Evolutionary conservation across 2,888 invertebrate genomes (phyloP).

Genomic region (Phlogophora meticulosa): DNA sequence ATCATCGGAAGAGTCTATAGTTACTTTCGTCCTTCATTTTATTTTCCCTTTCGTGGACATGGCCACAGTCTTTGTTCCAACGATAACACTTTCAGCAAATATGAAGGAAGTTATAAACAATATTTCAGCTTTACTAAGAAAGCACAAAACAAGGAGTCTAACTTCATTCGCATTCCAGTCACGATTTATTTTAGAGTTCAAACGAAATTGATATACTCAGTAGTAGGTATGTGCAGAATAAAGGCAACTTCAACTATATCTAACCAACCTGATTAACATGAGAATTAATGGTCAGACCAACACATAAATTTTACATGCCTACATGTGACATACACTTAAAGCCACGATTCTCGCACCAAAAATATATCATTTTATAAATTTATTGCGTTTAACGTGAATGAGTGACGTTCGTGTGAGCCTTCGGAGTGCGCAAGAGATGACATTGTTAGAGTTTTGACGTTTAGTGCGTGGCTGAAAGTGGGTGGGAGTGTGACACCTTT

Average conservation of each 20-base stretch:
- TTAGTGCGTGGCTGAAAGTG: constrained; percentile 45
- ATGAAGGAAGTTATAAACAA: constrained; percentile 57
- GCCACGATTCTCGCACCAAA: constrained; percentile 68
- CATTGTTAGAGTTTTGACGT: constrained; percentile 57
- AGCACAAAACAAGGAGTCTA: constrained; percentile 47
- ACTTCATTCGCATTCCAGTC: constrained; percentile 57
- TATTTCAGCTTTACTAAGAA: constrained; percentile 47
- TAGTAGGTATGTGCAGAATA: constrained; percentile 40
- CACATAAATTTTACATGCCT: constrained; percentile 63
- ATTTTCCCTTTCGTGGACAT: constrained; percentile 16
- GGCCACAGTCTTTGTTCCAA: constrained; percentile 29
- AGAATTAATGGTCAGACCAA: constrained; percentile 54
- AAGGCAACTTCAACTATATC: constrained; percentile 47
- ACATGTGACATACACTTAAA: constrained; percentile 72
- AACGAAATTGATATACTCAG: constrained; percentile 50
- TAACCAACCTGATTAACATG: constrained; percentile 59
- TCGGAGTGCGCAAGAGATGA: constrained; percentile 53
- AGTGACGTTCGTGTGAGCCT: constrained; percentile 73
- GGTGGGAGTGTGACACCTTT: constrained; percentile 55
- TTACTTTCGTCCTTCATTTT: constrained; percentile 4
- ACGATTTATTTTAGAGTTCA: constrained; percentile 61
- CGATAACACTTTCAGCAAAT: constrained; percentile 38
- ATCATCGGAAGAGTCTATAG: not conserved
- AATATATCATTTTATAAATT: constrained; percentile 76
- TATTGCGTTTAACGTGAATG: constrained; percentile 67